Conservation (phyloP, 1,140 invertebrate species). For the Bacillus rossius region DNA sequence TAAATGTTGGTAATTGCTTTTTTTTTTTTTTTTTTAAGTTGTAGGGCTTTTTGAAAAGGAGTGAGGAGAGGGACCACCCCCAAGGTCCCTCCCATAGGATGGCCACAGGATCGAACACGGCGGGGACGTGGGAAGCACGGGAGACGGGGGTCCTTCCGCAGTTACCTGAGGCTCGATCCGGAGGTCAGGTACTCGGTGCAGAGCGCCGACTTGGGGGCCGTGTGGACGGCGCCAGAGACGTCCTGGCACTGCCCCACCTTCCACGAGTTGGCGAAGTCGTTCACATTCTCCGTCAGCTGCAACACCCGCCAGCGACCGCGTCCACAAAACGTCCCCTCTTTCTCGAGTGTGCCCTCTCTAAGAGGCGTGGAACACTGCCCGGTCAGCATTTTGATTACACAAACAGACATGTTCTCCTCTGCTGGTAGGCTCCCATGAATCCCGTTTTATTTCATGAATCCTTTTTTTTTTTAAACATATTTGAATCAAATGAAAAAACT, state of each 20-base stretch:
- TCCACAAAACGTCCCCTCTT: not conserved
- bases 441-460: too few relatives aligned
- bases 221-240: slow-evolving; percentile 38
- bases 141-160: too few relatives aligned
- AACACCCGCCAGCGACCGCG: not conserved
- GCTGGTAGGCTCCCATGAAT: not conserved
- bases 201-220: slow-evolving; percentile 27
- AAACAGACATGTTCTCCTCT: not conserved
- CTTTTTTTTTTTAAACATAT: too few relatives aligned
- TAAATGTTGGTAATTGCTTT: too few relatives aligned
- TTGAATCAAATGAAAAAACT: too few relatives aligned
- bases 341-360: not conserved
- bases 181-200: slow-evolving; percentile 61
- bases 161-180: slow-evolving; percentile 47
- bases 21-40: too few relatives aligned
- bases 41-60: too few relatives aligned
- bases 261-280: slow-evolving; percentile 64
- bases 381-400: not conserved
- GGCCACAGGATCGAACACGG: too few relatives aligned
- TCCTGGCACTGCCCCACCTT: slow-evolving; percentile 51
- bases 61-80: too few relatives aligned
- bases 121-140: too few relatives aligned
- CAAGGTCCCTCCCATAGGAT: too few relatives aligned
- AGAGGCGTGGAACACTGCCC: not conserved
- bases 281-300: slow-evolving; percentile 48